Percentiles rank a stretch among this genome's conserved stretches.
Conservation (phyloP, 2,888 invertebrate species). For the Melinaea menophilus region DNA sequence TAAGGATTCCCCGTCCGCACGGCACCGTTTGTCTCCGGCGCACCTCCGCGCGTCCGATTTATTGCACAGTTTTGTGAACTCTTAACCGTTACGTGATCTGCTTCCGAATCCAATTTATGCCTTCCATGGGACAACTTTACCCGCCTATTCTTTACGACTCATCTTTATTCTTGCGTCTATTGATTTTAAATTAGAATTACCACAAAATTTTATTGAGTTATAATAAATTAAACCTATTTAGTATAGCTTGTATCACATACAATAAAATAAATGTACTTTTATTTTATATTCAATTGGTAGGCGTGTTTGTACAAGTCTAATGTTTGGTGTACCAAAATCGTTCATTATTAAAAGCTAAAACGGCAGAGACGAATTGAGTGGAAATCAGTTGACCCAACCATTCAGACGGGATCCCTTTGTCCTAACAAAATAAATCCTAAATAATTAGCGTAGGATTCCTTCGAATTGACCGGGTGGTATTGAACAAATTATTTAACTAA, state of each 20-base stretch:
- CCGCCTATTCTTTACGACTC: slow-evolving; percentile 73
- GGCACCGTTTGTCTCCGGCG: slow-evolving; percentile 75
- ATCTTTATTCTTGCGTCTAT: slow-evolving; percentile 40
- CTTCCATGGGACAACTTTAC: slow-evolving; percentile 72
- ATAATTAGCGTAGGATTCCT: slow-evolving; percentile 53
- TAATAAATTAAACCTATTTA: no score
- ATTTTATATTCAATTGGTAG: not conserved
- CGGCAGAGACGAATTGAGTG: slow-evolving; percentile 49
- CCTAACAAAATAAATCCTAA: slow-evolving; percentile 73
- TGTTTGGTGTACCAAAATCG: slow-evolving; percentile 20
- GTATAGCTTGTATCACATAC: not conserved
- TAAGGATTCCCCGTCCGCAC: slow-evolving; percentile 41
- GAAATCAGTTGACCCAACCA: slow-evolving; percentile 57
- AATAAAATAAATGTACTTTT: slow-evolving; percentile 1
- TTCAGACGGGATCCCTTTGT: slow-evolving; percentile 51
- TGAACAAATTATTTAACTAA: slow-evolving; percentile 26
- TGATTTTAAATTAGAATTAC: slow-evolving; percentile 29
- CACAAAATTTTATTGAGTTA: no score
- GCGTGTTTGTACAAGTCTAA: slow-evolving; percentile 7
- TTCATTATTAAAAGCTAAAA: slow-evolving; percentile 39
- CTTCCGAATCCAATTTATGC: slow-evolving; percentile 77
- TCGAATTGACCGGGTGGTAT: slow-evolving; percentile 32
- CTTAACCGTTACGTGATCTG: slow-evolving; percentile 78
- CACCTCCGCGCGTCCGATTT: slow-evolving; percentile 77
- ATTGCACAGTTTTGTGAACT: slow-evolving; percentile 78